Evolutionary conservation across 2,888 invertebrate genomes (phyloP), one percentile per base, ranked within the genome.

Genomic region (Drosophila vallismaia): DNA sequence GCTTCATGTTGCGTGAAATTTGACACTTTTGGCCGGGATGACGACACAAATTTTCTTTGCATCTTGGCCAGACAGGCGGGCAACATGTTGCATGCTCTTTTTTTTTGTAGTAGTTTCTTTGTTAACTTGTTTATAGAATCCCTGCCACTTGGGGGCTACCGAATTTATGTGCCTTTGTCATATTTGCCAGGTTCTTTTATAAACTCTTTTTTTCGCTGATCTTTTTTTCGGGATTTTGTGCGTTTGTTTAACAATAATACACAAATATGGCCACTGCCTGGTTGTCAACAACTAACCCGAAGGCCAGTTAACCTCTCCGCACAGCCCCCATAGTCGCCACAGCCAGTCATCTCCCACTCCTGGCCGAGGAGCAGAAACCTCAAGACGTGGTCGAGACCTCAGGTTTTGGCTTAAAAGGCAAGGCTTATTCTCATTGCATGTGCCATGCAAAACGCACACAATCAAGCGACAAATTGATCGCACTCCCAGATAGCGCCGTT

Each of bases 1-100:
- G 85, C 86, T 76, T 86, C 88, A 86, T 83, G 85, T 88, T 85
- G 85, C 88, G 86, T 85, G 85, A 85, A 85, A 85, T 87, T 86
- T 87, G 85, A 85, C 88, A 88, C 85, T 85, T 87, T 87, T 36
- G 70, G 49, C 31, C 68, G 69, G 69, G 60, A 60, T 70, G 70
- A 70, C 70, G 70, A 70, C 70, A 70, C 71, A 70, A 56, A 62
- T 62, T 62, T 55, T 50, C 58, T 44, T 58, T 31, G 59, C 53
- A 10, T 64, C 63, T 62, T 14, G 52, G 73, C 74, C 86, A 86
- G 82, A 86, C 82, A 84, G 67, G 73, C 76, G 71, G 86, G 81
- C 81, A 86, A 74, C 86, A 64, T 66, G 66, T 66, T 66, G 64
- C 64, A 48, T 64, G 66, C 24, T 53, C 44, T 4, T 44, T 14